A percentile compares a stretch with the other conserved stretches of the same genome.
Evolutionary conservation across 2,888 invertebrate species (phyloP).

Genomic region (Volucella bombylans): DNA sequence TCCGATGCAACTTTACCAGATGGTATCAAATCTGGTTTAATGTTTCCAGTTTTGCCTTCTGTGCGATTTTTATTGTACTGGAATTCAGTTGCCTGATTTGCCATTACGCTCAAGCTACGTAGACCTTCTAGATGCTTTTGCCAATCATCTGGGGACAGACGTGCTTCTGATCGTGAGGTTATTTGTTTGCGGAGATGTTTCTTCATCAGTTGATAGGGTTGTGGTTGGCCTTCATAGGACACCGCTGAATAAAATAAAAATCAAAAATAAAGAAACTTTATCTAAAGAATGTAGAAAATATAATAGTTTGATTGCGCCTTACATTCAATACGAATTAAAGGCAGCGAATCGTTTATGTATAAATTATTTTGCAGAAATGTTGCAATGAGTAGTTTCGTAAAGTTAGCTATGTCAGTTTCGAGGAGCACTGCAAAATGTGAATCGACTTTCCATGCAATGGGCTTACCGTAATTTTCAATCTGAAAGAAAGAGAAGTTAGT

Average conservation of each 20-base stretch:
- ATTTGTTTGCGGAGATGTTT: constrained; percentile 82
- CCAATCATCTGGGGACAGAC: constrained; percentile 79
- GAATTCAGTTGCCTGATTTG: constrained; percentile 82
- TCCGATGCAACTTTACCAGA: constrained; percentile 74
- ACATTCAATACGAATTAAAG: constrained; percentile 91
- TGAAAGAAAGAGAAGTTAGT: constrained; percentile 80
- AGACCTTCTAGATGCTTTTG: constrained; percentile 81
- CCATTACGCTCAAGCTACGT: constrained; percentile 80
- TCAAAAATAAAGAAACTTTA: not conserved
- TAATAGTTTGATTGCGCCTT: constrained; percentile 79
- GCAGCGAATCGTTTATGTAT: constrained; percentile 89
- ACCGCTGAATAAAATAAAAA: constrained; percentile 83
- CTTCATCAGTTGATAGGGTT: constrained; percentile 83
- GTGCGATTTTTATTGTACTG: constrained; percentile 80
- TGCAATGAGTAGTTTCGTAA: constrained; percentile 87
- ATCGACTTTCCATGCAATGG: constrained; percentile 90
- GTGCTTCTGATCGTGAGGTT: constrained; percentile 79
- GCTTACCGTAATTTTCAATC: constrained; percentile 91
- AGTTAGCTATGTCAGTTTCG: constrained; percentile 89
- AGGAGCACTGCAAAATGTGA: constrained; percentile 89
- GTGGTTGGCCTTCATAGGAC: constrained; percentile 85
- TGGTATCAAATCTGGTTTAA: constrained; percentile 80
- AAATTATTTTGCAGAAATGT: constrained; percentile 88
- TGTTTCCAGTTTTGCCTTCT: constrained; percentile 78
- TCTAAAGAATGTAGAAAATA: not conserved